Evolutionary conservation across 1,140 invertebrate species (phyloP).

Genomic region (Pseudoatta argentina): DNA sequence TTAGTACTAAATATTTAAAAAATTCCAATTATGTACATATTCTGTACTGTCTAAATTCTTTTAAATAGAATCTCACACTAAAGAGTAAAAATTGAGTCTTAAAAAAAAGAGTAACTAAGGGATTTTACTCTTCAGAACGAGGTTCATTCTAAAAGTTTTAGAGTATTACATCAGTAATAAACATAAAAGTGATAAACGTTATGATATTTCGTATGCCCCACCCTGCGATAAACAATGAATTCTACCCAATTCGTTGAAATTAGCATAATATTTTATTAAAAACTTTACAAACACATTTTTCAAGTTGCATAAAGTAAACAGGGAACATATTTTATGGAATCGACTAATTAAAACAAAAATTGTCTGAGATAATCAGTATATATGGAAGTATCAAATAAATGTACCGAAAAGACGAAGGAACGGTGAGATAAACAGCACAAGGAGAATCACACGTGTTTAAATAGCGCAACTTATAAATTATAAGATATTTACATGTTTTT

Average conservation of each 20-base stretch:
- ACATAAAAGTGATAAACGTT: not conserved
- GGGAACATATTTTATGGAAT: not conserved
- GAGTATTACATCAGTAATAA: not conserved
- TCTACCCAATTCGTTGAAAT: not conserved
- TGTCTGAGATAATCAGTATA: not conserved
- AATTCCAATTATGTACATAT: not conserved
- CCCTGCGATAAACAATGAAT: slow-evolving; percentile 24
- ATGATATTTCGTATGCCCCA: not conserved
- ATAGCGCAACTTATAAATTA: not conserved
- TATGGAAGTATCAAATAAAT: not conserved
- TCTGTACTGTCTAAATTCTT: no score
- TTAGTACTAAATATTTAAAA: no score
- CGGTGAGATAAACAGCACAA: not conserved
- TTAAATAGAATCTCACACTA: no score
- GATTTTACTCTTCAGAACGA: no score
- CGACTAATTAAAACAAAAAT: not conserved
- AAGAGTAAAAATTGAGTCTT: no score
- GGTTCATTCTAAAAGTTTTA: no score
- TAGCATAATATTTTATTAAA: slow-evolving; percentile 27
- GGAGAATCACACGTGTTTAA: not conserved
- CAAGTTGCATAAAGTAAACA: not conserved
- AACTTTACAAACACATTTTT: slow-evolving; percentile 25
- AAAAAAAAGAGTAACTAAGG: no score
- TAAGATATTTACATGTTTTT: slow-evolving; percentile 1
- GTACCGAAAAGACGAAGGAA: not conserved